Percentiles rank a stretch among this genome's conserved stretches.
These are phyloP conservation scores for Phalloptychus januarius DNA, from an alignment of 2,797 vertebrate species.

Conservation along the genomic window DNA sequence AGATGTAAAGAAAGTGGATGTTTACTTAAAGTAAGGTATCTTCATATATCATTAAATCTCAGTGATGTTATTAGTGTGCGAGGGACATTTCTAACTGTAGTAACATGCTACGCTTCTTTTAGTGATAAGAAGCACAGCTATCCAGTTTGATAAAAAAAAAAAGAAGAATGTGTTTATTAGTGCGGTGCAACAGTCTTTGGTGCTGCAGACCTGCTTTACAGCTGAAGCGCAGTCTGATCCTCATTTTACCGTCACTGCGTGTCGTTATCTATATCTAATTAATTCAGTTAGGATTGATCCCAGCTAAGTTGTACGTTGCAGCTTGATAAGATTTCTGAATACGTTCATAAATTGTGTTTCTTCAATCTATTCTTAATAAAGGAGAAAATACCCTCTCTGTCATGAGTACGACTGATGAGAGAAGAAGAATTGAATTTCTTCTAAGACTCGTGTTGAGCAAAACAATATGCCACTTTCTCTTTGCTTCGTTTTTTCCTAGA, in stretches of 20 bases:
- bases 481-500: neutral
- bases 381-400: neutral
- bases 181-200: neutral
- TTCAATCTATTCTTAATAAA: neutral
- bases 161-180: neutral
- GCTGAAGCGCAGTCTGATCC: neutral
- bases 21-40: neutral
- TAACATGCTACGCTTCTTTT: neutral
- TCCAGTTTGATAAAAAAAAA: neutral
- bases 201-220: neutral
- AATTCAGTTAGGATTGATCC: neutral
- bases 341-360: neutral
- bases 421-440: neutral
- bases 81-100: neutral
- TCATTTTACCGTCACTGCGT: neutral
- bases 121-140: neutral
- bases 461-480: neutral
- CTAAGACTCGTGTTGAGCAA: neutral
- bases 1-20: neutral
- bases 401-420: neutral
- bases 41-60: neutral
- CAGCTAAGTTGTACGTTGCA: neutral
- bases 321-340: neutral
- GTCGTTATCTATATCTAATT: neutral
- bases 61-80: neutral